Conservation (phyloP, 2,888 invertebrate species). For the Mythimna vitellina region DNA sequence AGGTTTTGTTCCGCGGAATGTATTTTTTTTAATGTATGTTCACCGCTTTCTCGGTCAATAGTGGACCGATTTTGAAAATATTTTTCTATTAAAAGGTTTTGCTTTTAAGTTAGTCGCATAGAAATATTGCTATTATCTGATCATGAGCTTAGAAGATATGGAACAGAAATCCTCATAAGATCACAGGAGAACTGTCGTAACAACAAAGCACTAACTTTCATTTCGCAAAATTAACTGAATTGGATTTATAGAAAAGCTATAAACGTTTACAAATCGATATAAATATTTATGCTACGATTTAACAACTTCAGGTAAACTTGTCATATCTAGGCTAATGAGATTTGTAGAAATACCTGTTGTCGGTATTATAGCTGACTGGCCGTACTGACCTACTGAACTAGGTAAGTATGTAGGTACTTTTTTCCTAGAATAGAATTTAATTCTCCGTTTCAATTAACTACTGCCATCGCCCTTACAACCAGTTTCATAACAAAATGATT, state of each 20-base stretch:
- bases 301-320: slow-evolving; percentile 23
- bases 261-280: slow-evolving; percentile 10
- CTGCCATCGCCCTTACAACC: background rate
- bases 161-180: too few species aligned
- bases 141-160: too few species aligned
- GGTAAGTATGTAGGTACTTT: background rate
- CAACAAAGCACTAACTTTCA: too few species aligned
- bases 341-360: background rate
- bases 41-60: too few species aligned
- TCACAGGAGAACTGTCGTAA: too few species aligned
- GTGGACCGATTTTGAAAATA: too few species aligned
- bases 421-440: slow-evolving; percentile 25
- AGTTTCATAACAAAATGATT: slow-evolving; percentile 4
- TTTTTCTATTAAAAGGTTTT: too few species aligned
- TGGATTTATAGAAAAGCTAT: background rate
- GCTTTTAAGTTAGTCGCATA: too few species aligned
- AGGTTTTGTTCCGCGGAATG: too few species aligned
- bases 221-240: background rate
- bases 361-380: slow-evolving; percentile 19
- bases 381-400: slow-evolving; percentile 41
- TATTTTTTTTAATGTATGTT: too few species aligned
- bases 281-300: background rate
- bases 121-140: too few species aligned
- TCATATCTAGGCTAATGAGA: slow-evolving; percentile 27
- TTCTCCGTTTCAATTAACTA: slow-evolving; percentile 21